Conservation (phyloP, 1,140 invertebrate genomes). For the Papilio aristodemus region DNA sequence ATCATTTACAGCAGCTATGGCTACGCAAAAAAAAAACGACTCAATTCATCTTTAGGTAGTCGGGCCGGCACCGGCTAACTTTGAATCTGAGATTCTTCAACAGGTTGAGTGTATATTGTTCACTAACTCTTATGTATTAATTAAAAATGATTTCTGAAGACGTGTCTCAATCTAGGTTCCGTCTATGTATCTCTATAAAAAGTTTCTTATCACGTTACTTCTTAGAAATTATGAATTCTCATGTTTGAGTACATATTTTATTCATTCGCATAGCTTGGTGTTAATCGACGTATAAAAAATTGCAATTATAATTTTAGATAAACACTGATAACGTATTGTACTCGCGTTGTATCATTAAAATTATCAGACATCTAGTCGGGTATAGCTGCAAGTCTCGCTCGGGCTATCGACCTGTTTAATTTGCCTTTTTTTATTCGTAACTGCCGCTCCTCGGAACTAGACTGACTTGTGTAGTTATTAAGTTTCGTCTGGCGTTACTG, state of each 20-base stretch:
- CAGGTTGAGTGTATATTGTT: too few relatives aligned
- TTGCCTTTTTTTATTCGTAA: slow-evolving; percentile 20
- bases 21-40: too few relatives aligned
- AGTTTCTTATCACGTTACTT: neutral
- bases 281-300: neutral
- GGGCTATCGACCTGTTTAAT: slow-evolving; percentile 25
- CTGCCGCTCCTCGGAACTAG: slow-evolving; percentile 18
- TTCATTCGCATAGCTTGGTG: neutral
- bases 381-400: slow-evolving; percentile 1
- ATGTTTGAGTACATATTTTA: too few relatives aligned
- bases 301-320: slow-evolving; percentile 15
- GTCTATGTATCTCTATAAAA: neutral
- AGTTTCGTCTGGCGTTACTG: neutral
- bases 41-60: too few relatives aligned
- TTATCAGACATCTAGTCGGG: slow-evolving; percentile 16
- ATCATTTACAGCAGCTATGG: too few relatives aligned
- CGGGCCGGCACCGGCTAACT: too few relatives aligned
- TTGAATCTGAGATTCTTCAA: too few relatives aligned
- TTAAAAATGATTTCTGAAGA: neutral
- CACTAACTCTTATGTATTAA: too few relatives aligned
- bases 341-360: slow-evolving; percentile 14
- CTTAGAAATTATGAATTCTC: neutral
- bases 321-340: slow-evolving; percentile 3
- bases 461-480: slow-evolving; percentile 22
- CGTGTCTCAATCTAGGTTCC: neutral